phyloP scores from a whole-genome alignment of 2,888 invertebrate species.

The Dasysyrphus albostriatus region DNA sequence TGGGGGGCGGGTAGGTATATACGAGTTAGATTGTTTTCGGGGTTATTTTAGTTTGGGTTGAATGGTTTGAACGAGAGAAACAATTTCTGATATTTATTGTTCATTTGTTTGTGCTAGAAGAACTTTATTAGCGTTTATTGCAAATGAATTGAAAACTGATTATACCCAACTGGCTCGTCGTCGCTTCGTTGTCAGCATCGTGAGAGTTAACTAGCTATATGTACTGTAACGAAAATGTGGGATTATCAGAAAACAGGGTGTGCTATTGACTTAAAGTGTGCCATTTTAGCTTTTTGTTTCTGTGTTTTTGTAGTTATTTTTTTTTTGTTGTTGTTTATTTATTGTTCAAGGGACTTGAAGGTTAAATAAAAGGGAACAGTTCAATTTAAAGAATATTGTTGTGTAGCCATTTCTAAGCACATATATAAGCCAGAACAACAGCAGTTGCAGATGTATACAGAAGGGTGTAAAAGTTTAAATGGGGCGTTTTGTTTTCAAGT shows the following conservation, averaged over 20 bases:
- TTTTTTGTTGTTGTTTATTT: background rate
- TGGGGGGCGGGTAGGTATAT: background rate
- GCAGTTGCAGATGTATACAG: slow-evolving; percentile 13
- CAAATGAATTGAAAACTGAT: slow-evolving; percentile 72
- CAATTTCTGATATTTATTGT: slow-evolving; percentile 67
- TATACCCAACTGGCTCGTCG: slow-evolving; percentile 25
- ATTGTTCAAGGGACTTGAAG: background rate
- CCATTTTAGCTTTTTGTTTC: slow-evolving; percentile 8
- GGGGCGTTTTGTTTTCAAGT: slow-evolving; percentile 34
- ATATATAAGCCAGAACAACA: slow-evolving; percentile 6
- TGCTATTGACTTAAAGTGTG: slow-evolving; percentile 30
- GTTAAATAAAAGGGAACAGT: slow-evolving; percentile 15
- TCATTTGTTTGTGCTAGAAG: slow-evolving; percentile 52
- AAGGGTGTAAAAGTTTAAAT: slow-evolving; percentile 19
- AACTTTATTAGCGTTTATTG: slow-evolving; percentile 71
- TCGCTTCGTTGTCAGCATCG: too few species aligned
- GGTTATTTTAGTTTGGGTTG: slow-evolving; percentile 24
- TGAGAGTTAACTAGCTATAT: slow-evolving; percentile 38
- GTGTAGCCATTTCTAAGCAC: background rate
- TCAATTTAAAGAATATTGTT: slow-evolving; percentile 26
- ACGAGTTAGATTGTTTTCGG: background rate
- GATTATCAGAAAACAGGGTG: slow-evolving; percentile 19
- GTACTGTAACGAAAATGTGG: slow-evolving; percentile 43
- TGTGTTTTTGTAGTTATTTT: background rate
- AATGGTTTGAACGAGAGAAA: slow-evolving; percentile 54